A percentile compares a stretch with the other conserved stretches of the same genome.
These are phyloP conservation scores for Empidonax traillii DNA, from an alignment of 2,113 vertebrate species.

Conservation along the genomic window DNA sequence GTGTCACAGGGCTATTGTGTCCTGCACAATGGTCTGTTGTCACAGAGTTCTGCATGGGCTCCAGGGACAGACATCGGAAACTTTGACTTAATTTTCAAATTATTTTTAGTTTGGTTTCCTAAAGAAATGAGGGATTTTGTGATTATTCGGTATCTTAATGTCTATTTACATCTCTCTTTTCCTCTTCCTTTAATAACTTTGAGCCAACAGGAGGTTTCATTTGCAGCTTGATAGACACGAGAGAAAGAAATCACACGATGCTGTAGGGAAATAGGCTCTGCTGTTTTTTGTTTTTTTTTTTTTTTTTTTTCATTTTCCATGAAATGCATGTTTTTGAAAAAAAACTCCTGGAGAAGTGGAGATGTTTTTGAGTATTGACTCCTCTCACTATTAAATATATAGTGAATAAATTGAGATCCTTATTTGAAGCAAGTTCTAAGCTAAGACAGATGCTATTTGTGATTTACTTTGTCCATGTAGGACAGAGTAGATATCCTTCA, in stretches of 20 bases:
- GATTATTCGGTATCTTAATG: neutral
- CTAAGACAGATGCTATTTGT: neutral
- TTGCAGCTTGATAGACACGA: neutral
- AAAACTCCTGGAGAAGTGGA: neutral
- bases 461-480: neutral
- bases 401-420: neutral
- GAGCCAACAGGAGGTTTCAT: neutral
- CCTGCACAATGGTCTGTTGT: neutral
- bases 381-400: neutral
- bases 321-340: neutral
- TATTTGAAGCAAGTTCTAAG: neutral
- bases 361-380: neutral
- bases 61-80: neutral
- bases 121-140: neutral
- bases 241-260: neutral
- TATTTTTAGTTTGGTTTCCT: neutral
- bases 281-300: neutral
- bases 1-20: neutral
- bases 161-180: neutral
- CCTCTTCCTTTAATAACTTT: neutral
- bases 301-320: neutral
- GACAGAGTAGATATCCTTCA: neutral
- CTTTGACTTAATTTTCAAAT: neutral
- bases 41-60: neutral
- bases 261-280: neutral